Conservation (phyloP, 2,888 invertebrate species). For the Phasia obesa region DNA sequence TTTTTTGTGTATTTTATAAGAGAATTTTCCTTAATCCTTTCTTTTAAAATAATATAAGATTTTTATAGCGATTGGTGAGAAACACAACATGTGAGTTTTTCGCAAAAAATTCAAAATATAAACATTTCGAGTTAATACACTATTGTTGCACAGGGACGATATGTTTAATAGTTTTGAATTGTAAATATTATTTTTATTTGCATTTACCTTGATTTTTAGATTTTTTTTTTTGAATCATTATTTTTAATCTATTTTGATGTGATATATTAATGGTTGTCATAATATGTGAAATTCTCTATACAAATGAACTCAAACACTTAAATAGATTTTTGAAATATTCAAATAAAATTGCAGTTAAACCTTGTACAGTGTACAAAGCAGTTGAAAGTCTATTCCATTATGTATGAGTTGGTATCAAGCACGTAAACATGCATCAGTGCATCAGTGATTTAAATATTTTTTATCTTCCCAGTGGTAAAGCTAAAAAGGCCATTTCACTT, state of each 20-base stretch:
- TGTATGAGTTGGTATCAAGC: not conserved
- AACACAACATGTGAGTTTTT: too few species aligned
- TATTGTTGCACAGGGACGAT: too few species aligned
- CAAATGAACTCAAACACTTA: not conserved
- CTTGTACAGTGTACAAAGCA: constrained; percentile 5
- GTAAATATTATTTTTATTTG: not conserved
- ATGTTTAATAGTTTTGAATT: too few species aligned
- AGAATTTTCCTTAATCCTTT: too few species aligned
- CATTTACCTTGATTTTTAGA: constrained; percentile 39
- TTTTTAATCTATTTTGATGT: constrained; percentile 42
- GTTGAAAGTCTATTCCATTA: not conserved
- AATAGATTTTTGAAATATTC: not conserved
- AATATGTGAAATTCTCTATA: constrained; percentile 14
- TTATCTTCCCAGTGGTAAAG: not conserved
- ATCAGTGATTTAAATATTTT: not conserved
- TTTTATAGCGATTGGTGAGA: too few species aligned
- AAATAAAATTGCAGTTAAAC: not conserved
- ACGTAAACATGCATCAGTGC: not conserved
- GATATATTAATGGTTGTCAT: constrained; percentile 39
- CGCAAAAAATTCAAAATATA: too few species aligned
- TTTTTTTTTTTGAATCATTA: constrained; percentile 23
- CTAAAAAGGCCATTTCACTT: too few species aligned
- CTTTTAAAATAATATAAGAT: too few species aligned
- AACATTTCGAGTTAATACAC: too few species aligned
- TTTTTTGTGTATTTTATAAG: too few species aligned